Percentiles rank a stretch among this genome's conserved stretches.
These are phyloP conservation scores for Diprion similis DNA, from an alignment of 1,140 invertebrate genomes.

Conservation along the genomic window DNA sequence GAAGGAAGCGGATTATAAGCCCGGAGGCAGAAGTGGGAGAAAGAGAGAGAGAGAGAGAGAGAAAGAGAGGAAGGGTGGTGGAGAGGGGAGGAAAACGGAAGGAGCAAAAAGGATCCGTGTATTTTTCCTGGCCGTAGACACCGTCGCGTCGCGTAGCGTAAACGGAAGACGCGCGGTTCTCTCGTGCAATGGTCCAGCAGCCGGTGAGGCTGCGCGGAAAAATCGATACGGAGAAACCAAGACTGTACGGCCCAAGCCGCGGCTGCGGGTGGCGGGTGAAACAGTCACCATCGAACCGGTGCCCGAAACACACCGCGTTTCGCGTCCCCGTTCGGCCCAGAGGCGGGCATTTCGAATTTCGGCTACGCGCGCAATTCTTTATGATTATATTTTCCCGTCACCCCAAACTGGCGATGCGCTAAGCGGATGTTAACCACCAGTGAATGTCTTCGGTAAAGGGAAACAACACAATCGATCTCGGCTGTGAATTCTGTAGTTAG, in stretches of 20 bases:
- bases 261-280: constrained; percentile 25
- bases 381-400: constrained; percentile 32
- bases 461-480: background rate
- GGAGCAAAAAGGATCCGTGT: constrained; percentile 16
- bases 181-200: constrained; percentile 4
- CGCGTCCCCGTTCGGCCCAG: background rate
- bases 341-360: background rate
- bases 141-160: constrained; percentile 19
- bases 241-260: constrained; percentile 7
- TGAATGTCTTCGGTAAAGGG: background rate
- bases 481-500: background rate
- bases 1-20: constrained; percentile 16
- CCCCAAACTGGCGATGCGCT: constrained; percentile 28
- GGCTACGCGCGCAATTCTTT: background rate
- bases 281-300: constrained; percentile 54
- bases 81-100: constrained; percentile 15
- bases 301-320: constrained; percentile 41
- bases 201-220: constrained; percentile 55
- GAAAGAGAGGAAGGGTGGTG: constrained; percentile 12
- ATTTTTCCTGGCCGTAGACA: constrained; percentile 33
- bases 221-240: constrained; percentile 46
- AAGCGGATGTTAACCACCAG: background rate
- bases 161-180: background rate
- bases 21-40: too few species aligned
- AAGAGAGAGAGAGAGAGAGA: background rate